Evolutionary conservation across 2,888 invertebrate genomes (phyloP).

Genomic region (Drosophila vallismaia): DNA sequence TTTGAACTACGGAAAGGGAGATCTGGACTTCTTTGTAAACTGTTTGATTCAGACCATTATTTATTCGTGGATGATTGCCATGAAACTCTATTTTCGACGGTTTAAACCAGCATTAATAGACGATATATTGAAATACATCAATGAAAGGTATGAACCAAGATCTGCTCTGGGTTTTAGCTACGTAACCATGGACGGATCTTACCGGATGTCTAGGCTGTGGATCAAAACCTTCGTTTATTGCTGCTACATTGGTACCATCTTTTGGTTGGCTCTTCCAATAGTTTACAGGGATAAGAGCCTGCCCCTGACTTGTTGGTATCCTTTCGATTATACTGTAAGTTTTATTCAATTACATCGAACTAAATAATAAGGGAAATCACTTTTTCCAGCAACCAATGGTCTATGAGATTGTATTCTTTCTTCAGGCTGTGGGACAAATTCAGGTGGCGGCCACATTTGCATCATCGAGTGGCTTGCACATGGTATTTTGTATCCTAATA

Average conservation of each 20-base stretch:
- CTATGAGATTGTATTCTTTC: conserved; percentile 70
- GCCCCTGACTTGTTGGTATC: conserved; percentile 81
- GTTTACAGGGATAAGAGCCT: conserved; percentile 67
- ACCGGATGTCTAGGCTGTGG: conserved; percentile 56
- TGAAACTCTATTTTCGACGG: conserved; percentile 76
- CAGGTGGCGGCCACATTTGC: conserved; percentile 78
- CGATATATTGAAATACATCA: conserved; percentile 60
- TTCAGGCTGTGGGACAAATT: conserved; percentile 81
- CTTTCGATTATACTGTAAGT: conserved; percentile 75
- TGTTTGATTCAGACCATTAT: conserved; percentile 74
- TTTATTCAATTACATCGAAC: background rate
- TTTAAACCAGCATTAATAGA: conserved; percentile 42
- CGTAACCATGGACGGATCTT: conserved; percentile 66
- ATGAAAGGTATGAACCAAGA: conserved; percentile 57
- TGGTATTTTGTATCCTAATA: conserved; percentile 68
- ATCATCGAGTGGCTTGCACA: conserved; percentile 80
- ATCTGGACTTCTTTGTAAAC: conserved; percentile 70
- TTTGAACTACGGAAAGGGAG: conserved; percentile 55
- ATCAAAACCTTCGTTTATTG: conserved; percentile 63
- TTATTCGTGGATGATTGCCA: conserved; percentile 68
- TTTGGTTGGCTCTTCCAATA: conserved; percentile 69
- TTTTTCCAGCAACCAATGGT: conserved; percentile 64
- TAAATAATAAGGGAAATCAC: background rate
- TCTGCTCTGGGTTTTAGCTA: conserved; percentile 77
- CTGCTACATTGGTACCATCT: conserved; percentile 61